Evolutionary conservation across 1,140 invertebrate genomes (phyloP), one percentile per base, ranked within the genome.

Genomic region (Lepidotrigona ventralis): DNA sequence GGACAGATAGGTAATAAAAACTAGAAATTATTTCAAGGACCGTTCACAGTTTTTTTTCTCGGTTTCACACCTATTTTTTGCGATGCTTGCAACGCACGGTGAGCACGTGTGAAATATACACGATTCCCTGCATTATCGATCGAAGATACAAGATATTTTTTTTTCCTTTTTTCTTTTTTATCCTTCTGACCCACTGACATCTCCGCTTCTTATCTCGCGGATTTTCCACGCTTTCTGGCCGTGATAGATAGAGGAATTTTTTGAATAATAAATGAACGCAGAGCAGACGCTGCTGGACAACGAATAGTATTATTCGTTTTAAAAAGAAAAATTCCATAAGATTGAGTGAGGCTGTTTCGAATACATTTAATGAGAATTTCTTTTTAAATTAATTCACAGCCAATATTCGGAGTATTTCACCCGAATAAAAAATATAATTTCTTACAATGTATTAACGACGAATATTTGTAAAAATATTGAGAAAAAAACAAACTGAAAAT

Each of bases 1-100:
- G 26, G 26, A 33, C 70, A 8, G 8, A 64, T 1, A n/a, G 12
- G 51, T n/a, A 70, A 60, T 77, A 75, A 82, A 77, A 66, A 17
- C 23, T 69, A 77, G 70, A 82, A 82, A 82, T 82, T 82, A 78
- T 70, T 82, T 33, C 74, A 82, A 78, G 74, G 66, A 29, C 17
- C 64, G 21, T 46, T 23, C 21, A 8, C 23, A 12, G 21, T n/a
- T 46, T 26, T 51, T 21, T 51, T 46, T 12, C 14, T 33, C 33
- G 33, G 33, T 58, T 23, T 6, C 3, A 0, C 39, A 2, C 39
- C 8, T 63, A 17, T 23, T 17, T 64, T n/a, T 46, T 46, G 12
- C 15, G 1, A 1, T 21, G 39, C 53, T 15, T 54, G 23, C 70
- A 51, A 11, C 39, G 9, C 15, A 8, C 8, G 0, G 15, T 39